Evolutionary conservation across 2,888 invertebrate species (phyloP), one percentile per base, ranked within the genome.

Genomic region (Charanyca ferruginea): DNA sequence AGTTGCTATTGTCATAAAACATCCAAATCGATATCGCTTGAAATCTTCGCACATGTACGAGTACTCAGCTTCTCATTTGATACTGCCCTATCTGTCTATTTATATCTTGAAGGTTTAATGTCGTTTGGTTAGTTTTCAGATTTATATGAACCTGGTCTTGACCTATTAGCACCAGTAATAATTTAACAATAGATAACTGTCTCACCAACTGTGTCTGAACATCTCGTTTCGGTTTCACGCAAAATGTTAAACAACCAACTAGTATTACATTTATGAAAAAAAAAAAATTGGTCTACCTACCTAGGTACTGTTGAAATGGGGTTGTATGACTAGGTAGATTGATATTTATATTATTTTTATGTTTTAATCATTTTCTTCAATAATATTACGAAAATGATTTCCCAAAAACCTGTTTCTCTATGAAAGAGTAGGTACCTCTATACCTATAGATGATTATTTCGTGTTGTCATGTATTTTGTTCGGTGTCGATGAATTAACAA

Each of bases 1-100:
- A 67, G 51, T 70, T 49, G 22, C 52, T 25, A 77, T 73, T 77
- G 59, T 77, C 52, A 64, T 55, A 47, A 68, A 62, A 35, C 44
- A 58, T 57, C 77, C 45, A 45, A 58, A 54, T 76, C 48, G 41
- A 63, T 63, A 76, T 70, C 53, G 45, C 22, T 58, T 54, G 52
- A 52, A 45, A 63, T 72, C 54, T 72, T 42, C 61, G 69, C 55
- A 68, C 61, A 57, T 49, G 38, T 55, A n/a, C n/a, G n/a, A 49
- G 25, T 32, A 32, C 32, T 68, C 25, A 25, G 51, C 22, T 47
- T 66, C 35, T 35, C 47, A 25, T 55, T 38, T 47, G 41, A 55
- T 57, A 57, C 16, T 54, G 11, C 22, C 35, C 35, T 38, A 42
- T 18, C 20, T 47, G 25, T 41, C 18, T n/a, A n/a, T n/a, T 45